Evolutionary conservation across 1,140 invertebrate genomes (phyloP).

Genomic region (Brachionus koreanus): DNA sequence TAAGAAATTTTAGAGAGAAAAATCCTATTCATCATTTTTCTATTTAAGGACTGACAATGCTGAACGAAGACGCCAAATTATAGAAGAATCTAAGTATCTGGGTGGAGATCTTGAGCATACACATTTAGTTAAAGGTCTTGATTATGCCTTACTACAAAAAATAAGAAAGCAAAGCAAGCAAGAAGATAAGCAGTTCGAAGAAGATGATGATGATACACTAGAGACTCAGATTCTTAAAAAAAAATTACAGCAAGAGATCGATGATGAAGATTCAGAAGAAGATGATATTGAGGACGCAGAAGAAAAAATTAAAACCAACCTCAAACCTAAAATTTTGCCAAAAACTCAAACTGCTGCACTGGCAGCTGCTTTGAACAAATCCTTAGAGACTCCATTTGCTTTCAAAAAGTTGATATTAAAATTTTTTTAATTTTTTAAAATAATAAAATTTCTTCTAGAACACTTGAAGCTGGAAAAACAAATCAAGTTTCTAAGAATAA

Average conservation of each 20-base stretch:
- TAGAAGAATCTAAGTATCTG: slow-evolving; percentile 98
- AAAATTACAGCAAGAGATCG: slow-evolving; percentile 68
- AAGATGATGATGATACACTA: not conserved
- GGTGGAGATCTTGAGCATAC: slow-evolving; percentile 99
- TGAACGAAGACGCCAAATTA: slow-evolving; percentile 87
- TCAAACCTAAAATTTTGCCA: slow-evolving; percentile 15
- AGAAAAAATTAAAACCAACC: slow-evolving; percentile 18
- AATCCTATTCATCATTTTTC: not conserved
- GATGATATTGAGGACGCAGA: slow-evolving; percentile 18
- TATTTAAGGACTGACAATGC: slow-evolving; percentile 66
- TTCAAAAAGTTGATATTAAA: slow-evolving; percentile 11
- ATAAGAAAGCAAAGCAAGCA: slow-evolving; percentile 60
- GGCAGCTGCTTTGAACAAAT: slow-evolving; percentile 35
- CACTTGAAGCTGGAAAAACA: slow-evolving; percentile 61
- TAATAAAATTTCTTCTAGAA: not conserved
- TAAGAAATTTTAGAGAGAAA: slow-evolving; percentile 14
- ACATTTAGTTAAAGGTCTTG: slow-evolving; percentile 98
- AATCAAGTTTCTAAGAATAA: slow-evolving; percentile 47
- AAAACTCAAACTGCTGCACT: not conserved
- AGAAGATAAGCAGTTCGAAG: not conserved
- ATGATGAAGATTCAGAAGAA: slow-evolving; percentile 70
- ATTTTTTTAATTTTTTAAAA: not conserved
- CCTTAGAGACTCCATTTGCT: not conserved
- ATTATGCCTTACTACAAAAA: slow-evolving; percentile 98
- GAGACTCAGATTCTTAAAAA: not conserved